Conservation (phyloP, 2,888 invertebrate species). For the Osmoderma eremita region DNA sequence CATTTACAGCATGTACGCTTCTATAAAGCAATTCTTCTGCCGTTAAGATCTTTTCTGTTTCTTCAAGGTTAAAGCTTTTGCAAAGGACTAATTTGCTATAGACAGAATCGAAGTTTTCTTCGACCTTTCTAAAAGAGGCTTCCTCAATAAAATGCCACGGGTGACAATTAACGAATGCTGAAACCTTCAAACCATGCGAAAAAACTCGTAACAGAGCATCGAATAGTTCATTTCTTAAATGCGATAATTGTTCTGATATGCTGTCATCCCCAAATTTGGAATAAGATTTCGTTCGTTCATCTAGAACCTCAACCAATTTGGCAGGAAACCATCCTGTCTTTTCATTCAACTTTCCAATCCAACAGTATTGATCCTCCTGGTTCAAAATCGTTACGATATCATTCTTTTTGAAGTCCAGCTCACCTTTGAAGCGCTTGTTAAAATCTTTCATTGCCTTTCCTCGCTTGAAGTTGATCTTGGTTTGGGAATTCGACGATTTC, state of each 20-base stretch:
- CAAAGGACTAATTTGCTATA: conserved; percentile 35
- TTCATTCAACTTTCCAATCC: conserved; percentile 32
- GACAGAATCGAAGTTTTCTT: conserved; percentile 21
- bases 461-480: not conserved
- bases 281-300: conserved; percentile 36
- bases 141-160: conserved; percentile 37
- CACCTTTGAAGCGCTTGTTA: conserved; percentile 26
- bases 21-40: conserved; percentile 29
- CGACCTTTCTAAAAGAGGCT: conserved; percentile 15
- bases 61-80: conserved; percentile 35
- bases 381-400: conserved; percentile 33
- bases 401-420: conserved; percentile 31
- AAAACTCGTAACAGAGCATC: conserved; percentile 13
- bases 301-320: conserved; percentile 29
- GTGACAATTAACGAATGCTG: conserved; percentile 2
- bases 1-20: conserved; percentile 16
- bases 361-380: conserved; percentile 34
- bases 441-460: conserved; percentile 32
- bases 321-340: conserved; percentile 40
- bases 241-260: conserved; percentile 23
- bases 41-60: conserved; percentile 22
- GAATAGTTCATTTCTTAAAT: conserved; percentile 27
- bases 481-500: not conserved
- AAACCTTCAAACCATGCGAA: conserved; percentile 17
- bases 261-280: conserved; percentile 30